A percentile compares a stretch with the other conserved stretches of the same genome.
phyloP scores from a whole-genome alignment of 92 coral and sea anemone genomes.

The Virgularia gustaviana region DNA sequence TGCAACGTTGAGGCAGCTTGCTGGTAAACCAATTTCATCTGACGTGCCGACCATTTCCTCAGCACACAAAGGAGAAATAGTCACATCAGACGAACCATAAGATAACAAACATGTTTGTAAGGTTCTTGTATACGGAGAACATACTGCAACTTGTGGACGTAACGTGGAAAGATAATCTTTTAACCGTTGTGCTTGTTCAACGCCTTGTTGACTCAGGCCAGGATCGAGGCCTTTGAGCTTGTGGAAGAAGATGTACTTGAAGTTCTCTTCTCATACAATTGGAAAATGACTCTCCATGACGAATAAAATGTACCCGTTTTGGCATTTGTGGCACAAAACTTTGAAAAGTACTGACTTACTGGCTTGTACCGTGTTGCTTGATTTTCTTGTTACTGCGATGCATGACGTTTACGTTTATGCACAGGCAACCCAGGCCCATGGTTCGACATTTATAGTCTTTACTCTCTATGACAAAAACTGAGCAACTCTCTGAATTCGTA shows the following conservation, averaged over 20 bases:
- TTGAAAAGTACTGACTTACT: too few species aligned
- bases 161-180: constrained; percentile 13
- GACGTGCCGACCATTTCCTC: constrained; percentile 38
- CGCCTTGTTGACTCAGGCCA: constrained; percentile 14
- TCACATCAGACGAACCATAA: constrained; percentile 27
- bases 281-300: constrained; percentile 25
- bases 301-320: constrained; percentile 29
- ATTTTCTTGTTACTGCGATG: too few species aligned
- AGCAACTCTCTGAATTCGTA: too few species aligned
- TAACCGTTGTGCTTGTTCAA: constrained; percentile 25
- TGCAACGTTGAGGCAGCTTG: constrained; percentile 28
- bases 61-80: constrained; percentile 49
- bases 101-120: constrained; percentile 50
- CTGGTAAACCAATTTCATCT: constrained; percentile 47
- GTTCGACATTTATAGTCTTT: too few species aligned
- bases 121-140: constrained; percentile 52
- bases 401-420: too few species aligned
- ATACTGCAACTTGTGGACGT: constrained; percentile 26
- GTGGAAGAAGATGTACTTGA: background rate
- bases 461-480: too few species aligned
- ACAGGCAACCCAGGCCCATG: too few species aligned
- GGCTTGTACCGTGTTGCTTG: too few species aligned
- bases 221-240: constrained; percentile 23
- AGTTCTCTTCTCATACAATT: constrained; percentile 22
- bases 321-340: too few species aligned